Evolutionary conservation across 2,888 invertebrate genomes (phyloP), one percentile per base, ranked within the genome.

Genomic region (Ditylenchus weischeri): DNA sequence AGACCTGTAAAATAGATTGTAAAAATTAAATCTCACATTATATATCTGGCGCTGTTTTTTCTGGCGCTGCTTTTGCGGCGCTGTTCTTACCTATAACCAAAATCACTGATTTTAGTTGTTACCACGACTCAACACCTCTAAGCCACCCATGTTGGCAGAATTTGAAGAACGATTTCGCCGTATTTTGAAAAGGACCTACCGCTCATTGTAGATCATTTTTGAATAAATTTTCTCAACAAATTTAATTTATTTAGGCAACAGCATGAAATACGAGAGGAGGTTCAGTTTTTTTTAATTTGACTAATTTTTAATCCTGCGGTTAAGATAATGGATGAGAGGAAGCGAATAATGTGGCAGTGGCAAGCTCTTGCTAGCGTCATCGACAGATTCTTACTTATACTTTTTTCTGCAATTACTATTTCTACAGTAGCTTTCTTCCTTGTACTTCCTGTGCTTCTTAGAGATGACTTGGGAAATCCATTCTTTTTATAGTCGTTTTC

Each of bases 381-480:
- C 57, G 83, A 84, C 71, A 75, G 83, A 21, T 71, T 90, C 5
- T 86, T 91, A 0, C 87, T 91, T 19, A 89, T 89, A 68, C 87
- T 90, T 29, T 91, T 91, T 84, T 88, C 90, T 69, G 85, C 90
- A 70, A 88, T 90, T 65, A 91, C 90, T 11, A 87, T 88, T 61
- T 88, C 90, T 73, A 88, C 90, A n/a, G 90, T 90, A 0, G 89
- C 89, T 0, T 89, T 90, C 72, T 90, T 91, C 76, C 86, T 91
- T 62, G 68, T 82, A 47, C 70, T 79, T 50, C 81, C 81, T 21
- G 77, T 71, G n/a, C 36, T 58, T n/a, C 66, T 72, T 49, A 58
- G 71, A 36, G 70, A 70, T 54, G 23, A 54, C 21, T 23, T 54
- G 8, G 54, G 54, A 11, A 54, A 54, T 18, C 54, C 54, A 1